These are phyloP conservation scores for Caranx melampygus DNA, from an alignment of 2,113 vertebrate species.

Conservation along the genomic window DNA sequence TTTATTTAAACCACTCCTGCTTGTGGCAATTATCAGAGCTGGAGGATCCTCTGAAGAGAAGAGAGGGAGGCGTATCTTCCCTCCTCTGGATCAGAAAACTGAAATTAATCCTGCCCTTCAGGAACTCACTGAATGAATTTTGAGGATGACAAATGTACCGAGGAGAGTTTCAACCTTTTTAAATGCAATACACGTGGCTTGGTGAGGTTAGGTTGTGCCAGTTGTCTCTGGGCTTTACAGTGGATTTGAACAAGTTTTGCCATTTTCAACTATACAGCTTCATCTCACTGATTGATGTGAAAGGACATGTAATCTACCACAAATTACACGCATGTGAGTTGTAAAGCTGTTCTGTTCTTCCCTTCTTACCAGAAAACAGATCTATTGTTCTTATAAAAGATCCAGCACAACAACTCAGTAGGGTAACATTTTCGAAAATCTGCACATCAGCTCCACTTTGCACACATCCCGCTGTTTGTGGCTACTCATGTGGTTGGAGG, in stretches of 20 bases:
- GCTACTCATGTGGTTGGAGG: conserved; percentile 16
- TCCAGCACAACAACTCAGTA: neutral
- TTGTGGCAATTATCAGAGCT: conserved; percentile 45
- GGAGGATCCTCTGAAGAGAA: conserved; percentile 35
- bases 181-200: conserved; percentile 11
- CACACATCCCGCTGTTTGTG: conserved; percentile 38
- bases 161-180: conserved; percentile 15
- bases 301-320: neutral
- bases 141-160: conserved; percentile 23
- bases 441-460: conserved; percentile 16
- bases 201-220: neutral
- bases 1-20: conserved; percentile 59
- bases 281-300: neutral
- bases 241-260: conserved; percentile 3
- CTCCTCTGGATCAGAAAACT: conserved; percentile 44
- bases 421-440: neutral
- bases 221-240: neutral
- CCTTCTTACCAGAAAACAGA: no score
- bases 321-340: neutral
- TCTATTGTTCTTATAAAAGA: conserved; percentile 8
- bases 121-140: conserved; percentile 25
- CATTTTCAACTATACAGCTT: neutral
- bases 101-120: conserved; percentile 53
- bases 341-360: neutral
- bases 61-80: conserved; percentile 28